A percentile compares a stretch with the other conserved stretches of the same genome.
These are phyloP conservation scores for Lissonota sp. DNA, from an alignment of 2,888 invertebrate genomes.

Conservation along the genomic window DNA sequence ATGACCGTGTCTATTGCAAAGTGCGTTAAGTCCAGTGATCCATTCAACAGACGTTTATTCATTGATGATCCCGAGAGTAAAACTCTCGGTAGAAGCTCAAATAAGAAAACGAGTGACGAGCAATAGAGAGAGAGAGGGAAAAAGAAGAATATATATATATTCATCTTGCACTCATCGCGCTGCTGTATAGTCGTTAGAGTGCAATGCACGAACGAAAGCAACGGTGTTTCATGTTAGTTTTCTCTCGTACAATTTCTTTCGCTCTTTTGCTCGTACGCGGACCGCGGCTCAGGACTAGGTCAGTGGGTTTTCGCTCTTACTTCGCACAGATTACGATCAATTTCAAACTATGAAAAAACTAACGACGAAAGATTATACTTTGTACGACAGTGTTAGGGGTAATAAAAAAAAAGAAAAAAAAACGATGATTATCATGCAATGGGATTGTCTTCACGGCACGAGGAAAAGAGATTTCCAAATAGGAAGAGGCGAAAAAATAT, in stretches of 20 bases:
- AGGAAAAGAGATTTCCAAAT: neutral
- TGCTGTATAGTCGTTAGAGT: neutral
- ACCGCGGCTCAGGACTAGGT: slow-evolving; percentile 45
- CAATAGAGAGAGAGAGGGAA: slow-evolving; percentile 33
- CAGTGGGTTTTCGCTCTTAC: slow-evolving; percentile 63
- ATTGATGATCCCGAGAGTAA: slow-evolving; percentile 71
- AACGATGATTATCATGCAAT: neutral
- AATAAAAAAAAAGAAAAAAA: slow-evolving; percentile 14
- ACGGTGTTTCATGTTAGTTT: slow-evolving; percentile 56
- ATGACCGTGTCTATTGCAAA: neutral
- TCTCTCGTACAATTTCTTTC: slow-evolving; percentile 39
- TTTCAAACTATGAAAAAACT: slow-evolving; percentile 30
- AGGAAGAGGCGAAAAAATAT: neutral
- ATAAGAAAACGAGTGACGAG: neutral
- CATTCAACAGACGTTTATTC: slow-evolving; percentile 63
- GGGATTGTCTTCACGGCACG: neutral
- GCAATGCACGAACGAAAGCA: slow-evolving; percentile 56
- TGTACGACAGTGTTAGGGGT: neutral
- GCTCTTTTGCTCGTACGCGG: too few relatives aligned
- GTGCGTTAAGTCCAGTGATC: slow-evolving; percentile 48
- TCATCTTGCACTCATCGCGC: slow-evolving; percentile 27
- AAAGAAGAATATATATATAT: slow-evolving; percentile 19
- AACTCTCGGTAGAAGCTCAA: slow-evolving; percentile 55
- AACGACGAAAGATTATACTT: slow-evolving; percentile 17
- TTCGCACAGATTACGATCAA: slow-evolving; percentile 56